Conservation (phyloP, 2,113 vertebrate species). For the Macquaria ambigua region DNA sequence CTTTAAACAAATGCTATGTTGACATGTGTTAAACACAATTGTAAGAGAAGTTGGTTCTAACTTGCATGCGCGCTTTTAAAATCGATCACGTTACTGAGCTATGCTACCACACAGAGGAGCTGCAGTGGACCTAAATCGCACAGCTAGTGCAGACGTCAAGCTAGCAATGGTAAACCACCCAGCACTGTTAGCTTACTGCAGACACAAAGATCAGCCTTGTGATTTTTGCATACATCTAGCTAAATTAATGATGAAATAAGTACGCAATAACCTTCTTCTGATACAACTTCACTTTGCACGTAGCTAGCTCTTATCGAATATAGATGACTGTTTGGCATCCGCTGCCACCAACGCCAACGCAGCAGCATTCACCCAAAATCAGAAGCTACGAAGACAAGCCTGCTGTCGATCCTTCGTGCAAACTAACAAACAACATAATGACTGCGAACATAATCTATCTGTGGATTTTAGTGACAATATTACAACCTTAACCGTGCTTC, state of each 20-base stretch:
- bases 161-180: not conserved
- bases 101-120: slow-evolving; percentile 14
- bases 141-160: slow-evolving; percentile 2
- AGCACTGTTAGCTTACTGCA: slow-evolving; percentile 16
- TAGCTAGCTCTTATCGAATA: not conserved
- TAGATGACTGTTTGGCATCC: not conserved
- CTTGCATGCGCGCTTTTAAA: not conserved
- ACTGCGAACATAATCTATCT: not conserved
- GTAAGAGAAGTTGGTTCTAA: not conserved
- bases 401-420: not conserved
- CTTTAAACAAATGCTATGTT: not conserved
- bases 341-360: slow-evolving; percentile 59
- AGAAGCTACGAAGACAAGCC: slow-evolving; percentile 43
- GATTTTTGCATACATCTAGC: not conserved
- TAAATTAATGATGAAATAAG: not conserved
- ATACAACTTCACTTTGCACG: not conserved
- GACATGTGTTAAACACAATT: not conserved
- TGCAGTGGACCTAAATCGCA: slow-evolving; percentile 21
- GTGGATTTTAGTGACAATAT: not conserved
- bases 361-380: slow-evolving; percentile 47
- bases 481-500: slow-evolving; percentile 91
- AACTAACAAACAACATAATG: not conserved
- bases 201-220: not conserved
- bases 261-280: rapidly evolving
- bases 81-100: not conserved